Conservation (phyloP, 2,888 invertebrate genomes). For the Cetonia aurata region DNA sequence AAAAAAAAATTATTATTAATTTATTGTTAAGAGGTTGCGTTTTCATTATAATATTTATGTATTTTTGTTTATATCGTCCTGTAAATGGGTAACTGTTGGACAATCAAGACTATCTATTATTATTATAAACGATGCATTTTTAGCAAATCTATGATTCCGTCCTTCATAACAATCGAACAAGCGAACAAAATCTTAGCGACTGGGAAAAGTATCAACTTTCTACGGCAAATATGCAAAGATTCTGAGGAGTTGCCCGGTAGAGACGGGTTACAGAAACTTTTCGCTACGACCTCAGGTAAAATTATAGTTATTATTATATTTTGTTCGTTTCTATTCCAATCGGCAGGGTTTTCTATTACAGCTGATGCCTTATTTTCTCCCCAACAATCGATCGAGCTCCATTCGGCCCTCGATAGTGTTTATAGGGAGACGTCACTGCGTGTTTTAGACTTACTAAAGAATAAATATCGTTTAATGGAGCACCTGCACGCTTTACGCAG, state of each 20-base stretch:
- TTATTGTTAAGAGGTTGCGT: no score
- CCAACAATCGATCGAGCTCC: conserved; percentile 80
- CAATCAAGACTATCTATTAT: no score
- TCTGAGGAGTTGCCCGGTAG: conserved; percentile 75
- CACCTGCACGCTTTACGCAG: conserved; percentile 92
- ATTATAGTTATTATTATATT: neutral
- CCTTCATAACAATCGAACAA: conserved; percentile 86
- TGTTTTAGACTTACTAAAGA: conserved; percentile 86
- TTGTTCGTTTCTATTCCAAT: neutral
- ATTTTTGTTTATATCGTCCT: no score
- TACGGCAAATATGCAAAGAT: conserved; percentile 92
- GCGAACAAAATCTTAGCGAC: conserved; percentile 92
- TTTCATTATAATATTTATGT: no score
- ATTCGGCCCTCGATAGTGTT: conserved; percentile 84
- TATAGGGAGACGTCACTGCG: conserved; percentile 89
- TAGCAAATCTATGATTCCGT: conserved; percentile 90
- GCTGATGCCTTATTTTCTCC: conserved; percentile 77
- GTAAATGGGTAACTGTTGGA: no score
- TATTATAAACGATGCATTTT: conserved; percentile 2
- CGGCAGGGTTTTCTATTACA: conserved; percentile 52
- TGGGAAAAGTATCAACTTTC: conserved; percentile 96
- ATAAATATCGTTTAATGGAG: conserved; percentile 89
- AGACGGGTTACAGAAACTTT: conserved; percentile 70
- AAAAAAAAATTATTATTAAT: no score
- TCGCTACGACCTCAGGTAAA: conserved; percentile 61